Evolutionary conservation across 1,140 invertebrate species (phyloP).

Genomic region (Antheraea mylitta): DNA sequence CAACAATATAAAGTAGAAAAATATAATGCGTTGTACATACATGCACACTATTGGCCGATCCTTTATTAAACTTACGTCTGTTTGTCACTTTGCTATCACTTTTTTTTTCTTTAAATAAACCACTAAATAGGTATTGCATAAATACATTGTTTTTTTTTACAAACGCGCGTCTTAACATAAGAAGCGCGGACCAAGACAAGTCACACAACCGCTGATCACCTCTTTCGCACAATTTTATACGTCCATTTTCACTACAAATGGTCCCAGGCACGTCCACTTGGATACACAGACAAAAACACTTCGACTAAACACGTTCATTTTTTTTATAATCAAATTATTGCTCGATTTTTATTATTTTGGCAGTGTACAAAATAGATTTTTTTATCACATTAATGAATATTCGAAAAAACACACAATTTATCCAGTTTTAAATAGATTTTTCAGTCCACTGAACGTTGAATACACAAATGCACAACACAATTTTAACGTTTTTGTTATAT

Average conservation of each 20-base stretch:
- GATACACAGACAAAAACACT: constrained; percentile 12
- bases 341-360: constrained; percentile 32
- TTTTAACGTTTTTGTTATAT: too few relatives aligned
- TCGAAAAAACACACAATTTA: neutral
- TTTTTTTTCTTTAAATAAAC: constrained; percentile 28
- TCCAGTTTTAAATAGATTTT: neutral
- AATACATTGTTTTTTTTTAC: constrained; percentile 31
- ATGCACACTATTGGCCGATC: constrained; percentile 29
- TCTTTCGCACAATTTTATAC: constrained; percentile 11
- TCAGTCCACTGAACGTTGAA: too few relatives aligned
- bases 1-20: constrained; percentile 52
- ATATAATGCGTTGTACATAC: constrained; percentile 41
- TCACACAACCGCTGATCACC: constrained; percentile 11
- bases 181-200: constrained; percentile 17
- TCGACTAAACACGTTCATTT: constrained; percentile 7
- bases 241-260: neutral
- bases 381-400: neutral
- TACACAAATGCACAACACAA: too few relatives aligned
- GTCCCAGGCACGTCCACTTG: neutral
- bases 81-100: constrained; percentile 57
- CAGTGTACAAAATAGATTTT: constrained; percentile 21
- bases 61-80: constrained; percentile 18
- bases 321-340: constrained; percentile 35
- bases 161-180: constrained; percentile 41
- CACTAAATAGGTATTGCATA: constrained; percentile 39